phyloP scores from a whole-genome alignment of 2,797 vertebrate genomes.

The Cossypha niveicapilla region DNA sequence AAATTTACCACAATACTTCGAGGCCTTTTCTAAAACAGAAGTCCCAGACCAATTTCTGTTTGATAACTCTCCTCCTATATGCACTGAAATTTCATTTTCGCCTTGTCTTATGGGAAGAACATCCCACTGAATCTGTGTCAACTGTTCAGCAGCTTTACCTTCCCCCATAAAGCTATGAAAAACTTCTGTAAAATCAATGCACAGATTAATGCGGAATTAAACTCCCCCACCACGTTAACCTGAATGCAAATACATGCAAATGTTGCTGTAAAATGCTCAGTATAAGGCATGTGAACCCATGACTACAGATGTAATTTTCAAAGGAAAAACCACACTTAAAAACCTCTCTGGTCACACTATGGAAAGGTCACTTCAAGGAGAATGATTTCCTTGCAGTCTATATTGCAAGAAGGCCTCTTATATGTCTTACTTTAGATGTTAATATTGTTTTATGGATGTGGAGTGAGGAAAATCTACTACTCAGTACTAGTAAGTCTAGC shows the following conservation, averaged over 20 bases:
- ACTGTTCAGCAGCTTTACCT: not conserved
- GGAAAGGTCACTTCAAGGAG: not conserved
- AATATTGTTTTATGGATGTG: not conserved
- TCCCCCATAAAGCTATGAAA: not conserved
- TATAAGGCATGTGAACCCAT: not conserved
- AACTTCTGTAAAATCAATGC: not conserved
- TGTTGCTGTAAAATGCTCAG: not conserved
- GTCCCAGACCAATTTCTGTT: not conserved
- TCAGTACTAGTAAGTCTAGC: not conserved
- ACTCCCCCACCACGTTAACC: not conserved
- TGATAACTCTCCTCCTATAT: not conserved
- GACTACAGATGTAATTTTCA: slow-evolving; percentile 14
- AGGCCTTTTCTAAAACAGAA: not conserved
- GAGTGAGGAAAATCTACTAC: not conserved
- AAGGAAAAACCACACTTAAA: not conserved
- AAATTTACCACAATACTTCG: not conserved
- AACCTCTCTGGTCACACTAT: not conserved
- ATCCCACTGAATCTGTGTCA: not conserved
- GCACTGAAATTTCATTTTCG: not conserved
- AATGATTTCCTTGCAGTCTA: not conserved
- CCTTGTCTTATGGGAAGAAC: not conserved
- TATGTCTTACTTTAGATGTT: not conserved
- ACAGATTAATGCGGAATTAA: not conserved
- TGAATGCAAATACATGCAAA: slow-evolving; percentile 9
- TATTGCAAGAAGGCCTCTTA: not conserved